Base-by-base conservation (phyloP, 2,113 vertebrate species). In the Cathartes aura region DNA sequence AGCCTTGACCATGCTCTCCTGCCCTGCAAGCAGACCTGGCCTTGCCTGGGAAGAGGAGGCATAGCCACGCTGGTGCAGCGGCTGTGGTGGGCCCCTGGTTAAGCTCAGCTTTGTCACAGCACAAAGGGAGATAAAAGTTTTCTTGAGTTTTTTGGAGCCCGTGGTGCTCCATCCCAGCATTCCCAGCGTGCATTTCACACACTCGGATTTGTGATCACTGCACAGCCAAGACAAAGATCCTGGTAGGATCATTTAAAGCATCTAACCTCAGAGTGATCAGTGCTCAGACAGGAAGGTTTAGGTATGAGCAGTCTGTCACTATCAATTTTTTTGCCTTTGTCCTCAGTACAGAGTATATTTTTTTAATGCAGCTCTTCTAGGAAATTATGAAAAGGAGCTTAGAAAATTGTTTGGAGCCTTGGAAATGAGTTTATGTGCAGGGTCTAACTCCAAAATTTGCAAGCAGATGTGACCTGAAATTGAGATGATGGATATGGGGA, bases 41-140 rank as follows among this genome's bases (percentile, higher is more conserved):
- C 67, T 84, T 26, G 19, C 17, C 11, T 66, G 32, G 22, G 62
- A 38, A 55, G 70, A 55, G 27, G 45, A 50, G 23, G 7, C 16
- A 5, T 20, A 50, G 21, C 24, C 15, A 21, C 0, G 0, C 19
- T 50, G 43, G n/a, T 70, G 30, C 27, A 60, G 63, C 1, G 3
- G 17, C 34, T 86, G 27, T 82, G 36, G 16, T 55, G 2, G 3
- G 36, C 11, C 13, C 14, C 22, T 38, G 38, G 17, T 63, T 59
- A 81, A 85, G 23, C 43, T 75, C 32, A 55, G 22, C 32, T 81
- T 81, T 66, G 36, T 87, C 47, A 62, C 15, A 42, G 64, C 24
- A 7, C 71, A 56, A 40, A 78, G 29, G 29, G 29, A 50, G 32
- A n/a, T 1, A 42, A 26, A 34, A 22, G 26, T 64, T 85, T 72